Conservation (phyloP, 2,888 invertebrate genomes). For the Choristoneura rosaceana region DNA sequence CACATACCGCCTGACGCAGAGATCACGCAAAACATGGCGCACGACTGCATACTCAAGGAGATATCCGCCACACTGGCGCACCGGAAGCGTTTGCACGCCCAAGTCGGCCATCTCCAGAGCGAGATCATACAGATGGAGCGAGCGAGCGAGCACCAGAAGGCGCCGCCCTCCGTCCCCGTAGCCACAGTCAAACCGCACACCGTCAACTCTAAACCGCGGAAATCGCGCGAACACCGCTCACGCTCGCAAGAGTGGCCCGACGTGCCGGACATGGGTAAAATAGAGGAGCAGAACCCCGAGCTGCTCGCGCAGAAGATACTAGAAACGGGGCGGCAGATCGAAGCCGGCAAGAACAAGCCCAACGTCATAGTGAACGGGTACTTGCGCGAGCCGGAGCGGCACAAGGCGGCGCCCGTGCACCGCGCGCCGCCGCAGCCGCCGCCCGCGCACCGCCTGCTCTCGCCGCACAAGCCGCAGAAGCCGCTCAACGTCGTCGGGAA, state of each 20-base stretch:
- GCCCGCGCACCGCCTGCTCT: constrained; percentile 62
- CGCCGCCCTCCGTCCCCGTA: constrained; percentile 69
- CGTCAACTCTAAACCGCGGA: constrained; percentile 70
- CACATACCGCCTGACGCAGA: constrained; percentile 85
- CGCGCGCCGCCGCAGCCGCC: constrained; percentile 59
- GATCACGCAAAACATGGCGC: constrained; percentile 88
- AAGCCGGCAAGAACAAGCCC: constrained; percentile 89
- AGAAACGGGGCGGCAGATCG: constrained; percentile 95
- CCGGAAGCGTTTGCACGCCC: constrained; percentile 93
- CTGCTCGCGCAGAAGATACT: constrained; percentile 95
- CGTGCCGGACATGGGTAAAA: constrained; percentile 95
- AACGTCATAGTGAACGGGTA: constrained; percentile 78
- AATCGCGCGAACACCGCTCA: constrained; percentile 90
- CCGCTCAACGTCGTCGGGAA: constrained; percentile 78
- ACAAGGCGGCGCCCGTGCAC: constrained; percentile 56
- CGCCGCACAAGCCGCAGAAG: constrained; percentile 73
- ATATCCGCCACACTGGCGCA: constrained; percentile 94
- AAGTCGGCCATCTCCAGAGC: constrained; percentile 91
- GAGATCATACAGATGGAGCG: constrained; percentile 92
- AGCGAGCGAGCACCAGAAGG: constrained; percentile 87
- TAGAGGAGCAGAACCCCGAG: constrained; percentile 96
- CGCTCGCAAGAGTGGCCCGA: constrained; percentile 97
- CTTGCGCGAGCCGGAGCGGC: constrained; percentile 64
- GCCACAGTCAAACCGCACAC: constrained; percentile 79
- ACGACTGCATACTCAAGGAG: constrained; percentile 94